Evolutionary conservation across 2,797 vertebrate species (phyloP), one percentile per base, ranked within the genome.

Genomic region (Rhynchotus rufescens): DNA sequence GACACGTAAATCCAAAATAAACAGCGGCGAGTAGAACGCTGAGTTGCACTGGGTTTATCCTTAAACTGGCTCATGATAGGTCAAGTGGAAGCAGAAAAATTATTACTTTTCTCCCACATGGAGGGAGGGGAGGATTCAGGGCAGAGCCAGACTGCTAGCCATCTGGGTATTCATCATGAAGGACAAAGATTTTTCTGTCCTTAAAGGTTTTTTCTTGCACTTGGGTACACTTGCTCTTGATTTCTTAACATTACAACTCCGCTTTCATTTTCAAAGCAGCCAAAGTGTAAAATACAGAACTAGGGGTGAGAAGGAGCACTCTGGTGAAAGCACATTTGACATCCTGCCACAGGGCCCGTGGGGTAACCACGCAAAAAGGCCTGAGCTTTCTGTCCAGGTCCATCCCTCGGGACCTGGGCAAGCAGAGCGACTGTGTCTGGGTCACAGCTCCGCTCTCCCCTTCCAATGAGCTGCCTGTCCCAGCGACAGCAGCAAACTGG

Each of bases 381-480:
- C 65, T 5, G 4, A 47, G 34, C 17, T 5, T 64, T 20, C 74
- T 62, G 59, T n/a, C 66, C 66, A 59, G 45, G 32, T 60, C 7
- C 80, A 56, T 38, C 80, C 14, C 60, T 32, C 45, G 3, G 25
- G 30, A 7, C n/a, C 8, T 44, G 28, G 26, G n/a, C 12, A 14
- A 60, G 54, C n/a, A 25, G 22, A 83, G 40, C 1, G 2, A 6
- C 20, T 0, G 0, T 0, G 1, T 28, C 19, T 28, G 65, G 6
- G 22, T 10, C 40, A 23, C 62, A 23, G 62, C 62, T n/a, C 30
- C 9, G 42, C 62, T 65, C 9, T 30, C 30, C 20, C 22, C 62
- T 45, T 38, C 14, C 15, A 36, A 61, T 9, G 59, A 36, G 9
- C 34, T 25, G 19, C 21, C 36, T 36, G 34, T 36, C 26, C 47